phyloP scores from a whole-genome alignment of 2,797 vertebrate genomes.

The Enoplosus armatus region DNA sequence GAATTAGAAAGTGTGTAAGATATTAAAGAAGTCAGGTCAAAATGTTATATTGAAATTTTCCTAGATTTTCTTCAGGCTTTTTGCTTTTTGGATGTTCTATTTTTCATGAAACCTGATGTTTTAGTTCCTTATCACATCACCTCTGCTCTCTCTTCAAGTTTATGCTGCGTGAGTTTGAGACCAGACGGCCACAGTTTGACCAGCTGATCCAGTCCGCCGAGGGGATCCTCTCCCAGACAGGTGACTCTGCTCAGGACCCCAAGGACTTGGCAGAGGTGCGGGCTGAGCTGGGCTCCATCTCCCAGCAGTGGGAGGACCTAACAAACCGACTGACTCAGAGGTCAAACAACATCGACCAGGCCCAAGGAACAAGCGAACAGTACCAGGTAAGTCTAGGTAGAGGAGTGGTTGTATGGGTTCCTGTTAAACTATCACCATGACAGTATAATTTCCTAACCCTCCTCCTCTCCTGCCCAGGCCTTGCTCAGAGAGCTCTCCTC shows the following conservation, averaged over 20 bases:
- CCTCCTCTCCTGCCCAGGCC: conserved; percentile 59
- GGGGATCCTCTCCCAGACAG: conserved; percentile 90
- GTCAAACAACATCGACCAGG: conserved; percentile 92
- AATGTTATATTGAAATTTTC: background rate
- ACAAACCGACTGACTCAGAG: conserved; percentile 89
- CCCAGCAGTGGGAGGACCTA: conserved; percentile 92
- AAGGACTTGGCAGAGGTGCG: conserved; percentile 88
- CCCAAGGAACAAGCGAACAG: conserved; percentile 91
- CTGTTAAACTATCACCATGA: too few relatives aligned
- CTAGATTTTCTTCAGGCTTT: too few relatives aligned
- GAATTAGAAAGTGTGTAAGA: background rate
- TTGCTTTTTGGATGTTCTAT: background rate
- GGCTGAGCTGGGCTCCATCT: conserved; percentile 90
- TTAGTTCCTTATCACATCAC: background rate
- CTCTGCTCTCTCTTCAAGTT: conserved; percentile 84
- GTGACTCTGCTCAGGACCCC: conserved; percentile 83
- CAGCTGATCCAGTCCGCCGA: conserved; percentile 93
- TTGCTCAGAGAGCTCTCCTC: conserved; percentile 90
- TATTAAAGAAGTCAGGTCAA: background rate
- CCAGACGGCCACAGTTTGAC: conserved; percentile 92
- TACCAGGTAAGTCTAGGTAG: conserved; percentile 84
- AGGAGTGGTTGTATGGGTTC: background rate
- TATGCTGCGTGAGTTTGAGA: conserved; percentile 99
- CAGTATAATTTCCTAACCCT: background rate
- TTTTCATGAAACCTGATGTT: background rate